Conservation (phyloP, 2,888 invertebrate species). For the Brachyopa scutellaris region DNA sequence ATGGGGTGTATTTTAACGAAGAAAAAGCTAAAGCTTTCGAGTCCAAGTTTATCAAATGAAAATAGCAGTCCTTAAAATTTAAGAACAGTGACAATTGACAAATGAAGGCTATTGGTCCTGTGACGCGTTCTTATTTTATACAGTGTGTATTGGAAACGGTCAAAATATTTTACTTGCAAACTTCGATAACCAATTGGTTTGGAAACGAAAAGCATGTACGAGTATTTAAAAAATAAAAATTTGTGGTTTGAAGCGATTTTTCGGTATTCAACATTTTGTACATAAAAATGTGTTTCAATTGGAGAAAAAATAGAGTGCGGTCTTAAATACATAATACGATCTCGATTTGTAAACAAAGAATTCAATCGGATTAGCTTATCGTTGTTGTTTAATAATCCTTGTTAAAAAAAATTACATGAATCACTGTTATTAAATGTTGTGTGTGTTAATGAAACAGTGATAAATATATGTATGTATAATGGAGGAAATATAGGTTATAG, state of each 20-base stretch:
- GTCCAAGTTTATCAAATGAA: constrained; percentile 35
- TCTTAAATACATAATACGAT: not conserved
- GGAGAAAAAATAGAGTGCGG: not conserved
- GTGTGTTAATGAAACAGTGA: not conserved
- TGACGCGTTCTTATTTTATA: constrained; percentile 75
- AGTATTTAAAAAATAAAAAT: not conserved
- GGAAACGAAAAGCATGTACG: not conserved
- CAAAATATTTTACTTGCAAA: not conserved
- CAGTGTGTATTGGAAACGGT: not conserved
- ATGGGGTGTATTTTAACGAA: constrained; percentile 33
- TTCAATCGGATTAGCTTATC: not conserved
- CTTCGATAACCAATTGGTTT: not conserved
- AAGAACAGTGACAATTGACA: constrained; percentile 78
- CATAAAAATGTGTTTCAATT: not conserved
- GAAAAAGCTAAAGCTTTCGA: constrained; percentile 1
- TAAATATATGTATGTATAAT: not conserved
- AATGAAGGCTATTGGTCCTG: constrained; percentile 78
- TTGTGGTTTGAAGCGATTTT: no score
- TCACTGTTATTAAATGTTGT: no score
- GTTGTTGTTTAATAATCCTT: not conserved
- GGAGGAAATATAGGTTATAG: not conserved
- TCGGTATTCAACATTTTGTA: no score
- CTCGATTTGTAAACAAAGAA: not conserved
- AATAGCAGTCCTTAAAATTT: constrained; percentile 64
- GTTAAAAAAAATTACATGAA: no score